Evolutionary conservation across 2,888 invertebrate species (phyloP).

Genomic region (Apodemia duryi): DNA sequence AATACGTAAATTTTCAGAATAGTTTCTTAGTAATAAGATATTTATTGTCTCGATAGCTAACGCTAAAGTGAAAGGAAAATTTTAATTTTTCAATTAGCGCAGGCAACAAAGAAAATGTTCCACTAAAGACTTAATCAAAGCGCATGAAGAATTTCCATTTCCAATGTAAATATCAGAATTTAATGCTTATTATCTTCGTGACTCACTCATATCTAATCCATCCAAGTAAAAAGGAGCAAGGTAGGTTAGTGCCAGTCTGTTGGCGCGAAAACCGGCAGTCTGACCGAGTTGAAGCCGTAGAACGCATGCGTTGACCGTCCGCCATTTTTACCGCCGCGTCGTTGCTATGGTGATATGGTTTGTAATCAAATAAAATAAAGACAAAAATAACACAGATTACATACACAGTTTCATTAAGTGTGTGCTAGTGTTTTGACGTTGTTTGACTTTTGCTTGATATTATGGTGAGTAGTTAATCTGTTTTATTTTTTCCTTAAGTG

Average conservation of each 20-base stretch:
- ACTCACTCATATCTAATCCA: conserved; percentile 26
- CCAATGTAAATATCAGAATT: conserved; percentile 12
- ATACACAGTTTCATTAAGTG: conserved; percentile 10
- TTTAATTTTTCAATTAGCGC: neutral
- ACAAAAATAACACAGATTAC: conserved; percentile 24
- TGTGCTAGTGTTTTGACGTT: conserved; percentile 34
- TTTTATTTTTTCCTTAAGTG: conserved; percentile 18
- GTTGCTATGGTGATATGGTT: conserved; percentile 61
- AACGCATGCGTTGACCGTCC: conserved; percentile 51
- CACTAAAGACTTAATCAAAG: neutral
- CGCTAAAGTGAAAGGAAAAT: neutral
- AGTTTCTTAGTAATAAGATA: neutral
- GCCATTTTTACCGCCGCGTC: conserved; percentile 43
- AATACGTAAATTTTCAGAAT: no score
- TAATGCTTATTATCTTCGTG: conserved; percentile 10
- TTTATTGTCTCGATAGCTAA: neutral
- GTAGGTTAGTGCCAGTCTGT: conserved; percentile 25
- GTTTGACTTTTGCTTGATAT: conserved; percentile 31
- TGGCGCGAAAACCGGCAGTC: conserved; percentile 70
- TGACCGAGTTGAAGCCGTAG: conserved; percentile 41
- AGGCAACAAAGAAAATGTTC: conserved; percentile 7
- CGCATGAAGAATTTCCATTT: conserved; percentile 12
- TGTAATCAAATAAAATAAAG: conserved; percentile 47
- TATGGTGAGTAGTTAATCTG: conserved; percentile 36
- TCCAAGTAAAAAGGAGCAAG: conserved; percentile 25